Evolutionary conservation across 2,888 invertebrate species (phyloP).

Genomic region (Glyphotaelius pellucidus): DNA sequence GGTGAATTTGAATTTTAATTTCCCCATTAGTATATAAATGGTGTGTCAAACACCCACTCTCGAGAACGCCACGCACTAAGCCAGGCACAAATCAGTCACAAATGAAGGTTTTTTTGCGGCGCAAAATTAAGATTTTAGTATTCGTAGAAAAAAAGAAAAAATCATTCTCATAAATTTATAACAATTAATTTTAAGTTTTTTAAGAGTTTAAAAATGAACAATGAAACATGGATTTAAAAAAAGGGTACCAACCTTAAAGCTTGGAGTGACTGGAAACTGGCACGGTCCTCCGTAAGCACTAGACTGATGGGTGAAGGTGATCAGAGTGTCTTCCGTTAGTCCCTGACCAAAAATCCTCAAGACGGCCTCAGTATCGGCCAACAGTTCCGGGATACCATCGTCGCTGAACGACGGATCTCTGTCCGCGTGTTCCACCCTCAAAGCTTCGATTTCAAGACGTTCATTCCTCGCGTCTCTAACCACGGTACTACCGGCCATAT

Average conservation of each 20-base stretch:
- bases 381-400: constrained; percentile 82
- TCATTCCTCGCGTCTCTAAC: constrained; percentile 14
- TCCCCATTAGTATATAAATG: no score
- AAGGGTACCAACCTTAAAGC: constrained; percentile 73
- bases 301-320: constrained; percentile 83
- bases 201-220: background rate
- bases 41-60: no score
- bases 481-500: background rate
- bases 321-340: constrained; percentile 80
- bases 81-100: no score
- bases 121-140: no score
- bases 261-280: constrained; percentile 77
- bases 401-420: constrained; percentile 77
- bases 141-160: no score
- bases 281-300: constrained; percentile 79
- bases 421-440: constrained; percentile 79
- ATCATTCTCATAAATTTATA: no score
- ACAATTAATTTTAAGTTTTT: no score
- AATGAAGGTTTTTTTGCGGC: no score
- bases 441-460: constrained; percentile 74
- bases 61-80: no score
- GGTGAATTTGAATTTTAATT: no score
- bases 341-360: constrained; percentile 87
- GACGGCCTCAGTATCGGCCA: constrained; percentile 79
- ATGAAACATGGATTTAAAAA: background rate